Base-by-base conservation (phyloP, 2,797 vertebrate genomes). In the Erethizon dorsatum region DNA sequence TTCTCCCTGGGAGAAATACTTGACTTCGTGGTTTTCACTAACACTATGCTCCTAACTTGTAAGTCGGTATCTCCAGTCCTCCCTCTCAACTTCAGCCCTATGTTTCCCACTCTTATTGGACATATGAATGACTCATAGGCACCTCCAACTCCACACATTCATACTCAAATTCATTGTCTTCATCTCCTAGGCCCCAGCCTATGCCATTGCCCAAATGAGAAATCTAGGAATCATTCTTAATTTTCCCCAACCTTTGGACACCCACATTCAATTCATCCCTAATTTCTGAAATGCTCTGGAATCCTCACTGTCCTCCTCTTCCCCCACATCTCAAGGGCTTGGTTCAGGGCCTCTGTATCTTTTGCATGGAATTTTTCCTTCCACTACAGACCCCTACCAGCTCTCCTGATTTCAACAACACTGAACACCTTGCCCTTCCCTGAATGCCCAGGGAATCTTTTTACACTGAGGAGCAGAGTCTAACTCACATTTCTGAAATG, bases 401-500 rank as follows among this genome's bases (percentile, higher is more conserved):
- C 24, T 84, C 41, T 57, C 17, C 9, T 73, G 52, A 90, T 33
- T 83, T 79, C 67, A 84, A 82, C 50, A 4, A 22, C 33, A n/a
- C 26, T 78, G 41, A 75, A 89, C 75, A 78, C 37, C 47, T 57
- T 33, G 59, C 33, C 69, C 41, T 94, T 91, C 28, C 26, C 28
- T 86, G 57, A 67, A 84, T 94, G 80, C 63, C 10, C 2, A 15
- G 17, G 17, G 52, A 85, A 65, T 59, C 14, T 65, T 92, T 91
- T 41, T 89, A 78, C 45, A 67, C 24, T 71, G 65, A 95, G 78
- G 65, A 97, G 52, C 8, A 83, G 31, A 93, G 61, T 78, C n/a
- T 89, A 86, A 92, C 77, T 95, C 92, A 75, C 8, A 89, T 83
- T 94, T 97, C 86, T 91, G 15, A 83, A 92, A 83, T 80, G 33